A percentile compares a stretch with the other conserved stretches of the same genome.
Conservation (phyloP, 2,888 invertebrate species). For the Tenthredo mesomela region DNA sequence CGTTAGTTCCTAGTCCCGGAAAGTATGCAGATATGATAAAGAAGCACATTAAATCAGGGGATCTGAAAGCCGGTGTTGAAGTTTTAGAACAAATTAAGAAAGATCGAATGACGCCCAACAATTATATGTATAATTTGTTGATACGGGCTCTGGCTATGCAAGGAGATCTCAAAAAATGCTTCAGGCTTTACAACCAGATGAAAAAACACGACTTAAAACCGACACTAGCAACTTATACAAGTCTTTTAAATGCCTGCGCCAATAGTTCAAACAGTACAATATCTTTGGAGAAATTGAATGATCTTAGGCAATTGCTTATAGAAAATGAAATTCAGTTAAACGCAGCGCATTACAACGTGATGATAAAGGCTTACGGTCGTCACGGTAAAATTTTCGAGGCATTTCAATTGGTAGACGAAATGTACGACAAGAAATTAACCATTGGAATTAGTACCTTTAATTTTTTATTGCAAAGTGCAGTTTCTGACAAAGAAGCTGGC, state of each 20-base stretch:
- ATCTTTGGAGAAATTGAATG: constrained; percentile 85
- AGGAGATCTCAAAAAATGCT: constrained; percentile 93
- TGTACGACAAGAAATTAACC: constrained; percentile 83
- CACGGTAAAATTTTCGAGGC: constrained; percentile 89
- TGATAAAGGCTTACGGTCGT: constrained; percentile 95
- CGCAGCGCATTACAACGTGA: constrained; percentile 89
- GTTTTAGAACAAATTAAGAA: constrained; percentile 89
- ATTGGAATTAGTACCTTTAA: constrained; percentile 86
- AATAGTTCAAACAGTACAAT: constrained; percentile 86
- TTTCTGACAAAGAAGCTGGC: constrained; percentile 88
- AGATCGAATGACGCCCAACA: constrained; percentile 89
- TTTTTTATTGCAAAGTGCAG: constrained; percentile 91
- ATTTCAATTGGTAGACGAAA: constrained; percentile 92
- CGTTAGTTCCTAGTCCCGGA: constrained; percentile 80
- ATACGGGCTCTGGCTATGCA: constrained; percentile 90
- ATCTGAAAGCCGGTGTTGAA: constrained; percentile 88
- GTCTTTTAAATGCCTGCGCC: constrained; percentile 93
- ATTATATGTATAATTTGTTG: constrained; percentile 90
- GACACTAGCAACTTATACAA: constrained; percentile 88
- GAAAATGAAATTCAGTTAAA: constrained; percentile 87
- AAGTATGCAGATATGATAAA: constrained; percentile 88
- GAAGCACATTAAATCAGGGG: constrained; percentile 81
- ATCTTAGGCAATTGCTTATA: constrained; percentile 84
- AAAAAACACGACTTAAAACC: constrained; percentile 85
- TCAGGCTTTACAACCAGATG: constrained; percentile 91